Percentiles rank a stretch among this genome's conserved stretches.
phyloP scores from a whole-genome alignment of 1,140 invertebrate genomes.

The Drosophila simulans region DNA sequence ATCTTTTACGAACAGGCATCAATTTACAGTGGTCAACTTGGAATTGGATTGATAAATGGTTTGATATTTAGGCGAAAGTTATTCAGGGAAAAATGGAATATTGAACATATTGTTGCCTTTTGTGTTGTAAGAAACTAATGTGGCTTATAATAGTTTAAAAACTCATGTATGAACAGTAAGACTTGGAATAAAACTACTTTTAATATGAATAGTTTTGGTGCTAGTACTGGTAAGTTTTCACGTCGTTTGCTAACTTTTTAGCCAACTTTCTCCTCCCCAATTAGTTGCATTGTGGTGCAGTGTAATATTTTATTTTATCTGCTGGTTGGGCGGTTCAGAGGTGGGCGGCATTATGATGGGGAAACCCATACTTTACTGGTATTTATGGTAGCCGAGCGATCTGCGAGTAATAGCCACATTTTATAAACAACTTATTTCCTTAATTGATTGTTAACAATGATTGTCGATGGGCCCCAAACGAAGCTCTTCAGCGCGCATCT shows the following conservation, averaged over 20 bases:
- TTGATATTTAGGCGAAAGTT: not conserved
- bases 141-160: not conserved
- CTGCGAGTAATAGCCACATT: constrained; percentile 77
- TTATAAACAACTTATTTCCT: constrained; percentile 84
- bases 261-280: constrained; percentile 24
- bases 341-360: constrained; percentile 25
- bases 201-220: too few species aligned
- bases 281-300: constrained; percentile 31
- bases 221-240: too few species aligned
- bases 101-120: too few species aligned
- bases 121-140: too few species aligned
- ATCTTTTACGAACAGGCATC: constrained; percentile 25
- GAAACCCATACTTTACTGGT: constrained; percentile 61
- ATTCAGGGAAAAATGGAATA: not conserved
- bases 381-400: constrained; percentile 69
- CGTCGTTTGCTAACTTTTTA: not conserved
- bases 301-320: constrained; percentile 53
- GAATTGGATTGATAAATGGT: constrained; percentile 10
- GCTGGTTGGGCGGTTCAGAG: constrained; percentile 3
- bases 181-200: not conserved
- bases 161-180: too few species aligned
- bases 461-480: constrained; percentile 55
- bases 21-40: constrained; percentile 39
- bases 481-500: constrained; percentile 49
- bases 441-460: constrained; percentile 84